Percentiles rank a stretch among this genome's conserved stretches.
phyloP scores from a whole-genome alignment of 2,888 invertebrate species.

The Lycaena phlaeas region DNA sequence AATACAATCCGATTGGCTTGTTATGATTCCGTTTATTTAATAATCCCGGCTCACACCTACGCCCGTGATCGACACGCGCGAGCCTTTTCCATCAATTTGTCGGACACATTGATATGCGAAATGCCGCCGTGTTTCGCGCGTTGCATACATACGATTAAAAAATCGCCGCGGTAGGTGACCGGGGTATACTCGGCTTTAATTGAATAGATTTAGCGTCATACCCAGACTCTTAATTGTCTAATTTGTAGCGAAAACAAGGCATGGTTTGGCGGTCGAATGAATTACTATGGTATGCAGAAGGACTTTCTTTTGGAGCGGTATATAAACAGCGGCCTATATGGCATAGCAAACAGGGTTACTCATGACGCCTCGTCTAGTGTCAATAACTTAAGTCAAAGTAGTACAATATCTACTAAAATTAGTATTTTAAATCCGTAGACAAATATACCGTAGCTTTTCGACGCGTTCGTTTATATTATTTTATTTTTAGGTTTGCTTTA shows the following conservation, averaged over 20 bases:
- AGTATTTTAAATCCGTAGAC: conserved; percentile 3
- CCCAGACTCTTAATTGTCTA: conserved; percentile 67
- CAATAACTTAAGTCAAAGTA: conserved; percentile 14
- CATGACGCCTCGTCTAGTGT: conserved; percentile 32
- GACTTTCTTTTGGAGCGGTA: conserved; percentile 68
- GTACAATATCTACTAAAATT: not conserved
- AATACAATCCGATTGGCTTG: not conserved
- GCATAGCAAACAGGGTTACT: conserved; percentile 51
- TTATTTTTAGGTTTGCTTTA: not conserved
- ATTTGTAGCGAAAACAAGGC: conserved; percentile 68
- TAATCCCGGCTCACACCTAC: conserved; percentile 34
- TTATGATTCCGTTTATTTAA: conserved; percentile 25
- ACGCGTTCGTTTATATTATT: too few relatives aligned
- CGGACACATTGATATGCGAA: conserved; percentile 67
- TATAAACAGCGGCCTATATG: conserved; percentile 39
- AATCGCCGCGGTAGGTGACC: conserved; percentile 69
- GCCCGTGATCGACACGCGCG: conserved; percentile 44
- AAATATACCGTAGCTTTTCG: not conserved
- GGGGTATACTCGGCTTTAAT: conserved; percentile 62
- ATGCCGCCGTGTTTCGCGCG: conserved; percentile 57
- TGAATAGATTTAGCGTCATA: conserved; percentile 62
- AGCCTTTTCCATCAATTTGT: conserved; percentile 59
- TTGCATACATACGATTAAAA: conserved; percentile 70
- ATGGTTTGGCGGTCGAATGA: conserved; percentile 52
- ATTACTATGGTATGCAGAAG: conserved; percentile 59